phyloP scores from a whole-genome alignment of 1,140 invertebrate genomes.

The Orius laevigatus region DNA sequence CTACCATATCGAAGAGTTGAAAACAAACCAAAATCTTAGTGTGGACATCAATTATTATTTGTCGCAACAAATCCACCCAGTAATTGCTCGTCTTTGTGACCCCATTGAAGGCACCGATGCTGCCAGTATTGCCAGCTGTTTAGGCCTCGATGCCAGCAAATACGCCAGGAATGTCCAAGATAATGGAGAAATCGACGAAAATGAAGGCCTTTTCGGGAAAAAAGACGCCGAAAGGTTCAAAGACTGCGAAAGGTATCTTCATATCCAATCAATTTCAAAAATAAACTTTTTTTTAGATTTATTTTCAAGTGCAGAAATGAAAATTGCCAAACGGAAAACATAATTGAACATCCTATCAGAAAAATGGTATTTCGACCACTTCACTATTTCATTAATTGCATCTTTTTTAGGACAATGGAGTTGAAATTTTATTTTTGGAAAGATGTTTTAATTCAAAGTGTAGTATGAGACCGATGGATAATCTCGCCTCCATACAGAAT shows the following conservation, averaged over 20 bases:
- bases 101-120: constrained; percentile 89
- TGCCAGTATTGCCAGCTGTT: constrained; percentile 69
- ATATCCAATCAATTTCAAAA: not conserved
- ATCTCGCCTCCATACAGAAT: constrained; percentile 51
- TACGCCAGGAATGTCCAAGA: constrained; percentile 24
- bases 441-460: constrained; percentile 52
- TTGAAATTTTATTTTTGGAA: constrained; percentile 31
- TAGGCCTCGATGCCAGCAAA: constrained; percentile 40
- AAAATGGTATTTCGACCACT: constrained; percentile 21
- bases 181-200: constrained; percentile 33
- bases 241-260: constrained; percentile 40
- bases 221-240: constrained; percentile 56
- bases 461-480: constrained; percentile 38
- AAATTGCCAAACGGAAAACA: constrained; percentile 28
- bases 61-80: constrained; percentile 79
- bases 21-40: constrained; percentile 48
- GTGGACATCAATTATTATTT: constrained; percentile 75
- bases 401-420: constrained; percentile 12
- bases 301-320: constrained; percentile 28
- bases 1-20: constrained; percentile 84
- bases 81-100: constrained; percentile 83
- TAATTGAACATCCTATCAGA: constrained; percentile 27
- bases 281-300: constrained; percentile 21
- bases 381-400: constrained; percentile 2
- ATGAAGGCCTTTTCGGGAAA: constrained; percentile 27